Conservation (phyloP, 2,797 vertebrate species). For the Carapus acus region DNA sequence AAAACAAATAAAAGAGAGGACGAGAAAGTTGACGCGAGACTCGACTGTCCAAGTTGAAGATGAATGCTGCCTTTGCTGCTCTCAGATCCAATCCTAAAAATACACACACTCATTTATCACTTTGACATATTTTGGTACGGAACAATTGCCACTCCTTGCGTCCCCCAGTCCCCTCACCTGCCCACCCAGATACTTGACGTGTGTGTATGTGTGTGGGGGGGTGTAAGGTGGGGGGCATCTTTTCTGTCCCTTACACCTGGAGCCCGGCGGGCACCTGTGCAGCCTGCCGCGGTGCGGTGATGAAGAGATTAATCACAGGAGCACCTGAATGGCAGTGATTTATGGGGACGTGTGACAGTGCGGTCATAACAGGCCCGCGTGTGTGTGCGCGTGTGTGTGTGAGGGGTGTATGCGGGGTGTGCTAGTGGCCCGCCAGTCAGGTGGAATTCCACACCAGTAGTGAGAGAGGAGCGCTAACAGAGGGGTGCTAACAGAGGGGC, state of each 20-base stretch:
- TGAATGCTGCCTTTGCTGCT: conserved; percentile 26
- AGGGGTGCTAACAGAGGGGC: conserved; percentile 2
- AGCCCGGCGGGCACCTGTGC: conserved; percentile 54
- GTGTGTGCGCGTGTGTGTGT: too few relatives aligned
- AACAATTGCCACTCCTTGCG: conserved; percentile 58
- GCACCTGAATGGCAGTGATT: conserved; percentile 56
- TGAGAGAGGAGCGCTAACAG: too few relatives aligned
- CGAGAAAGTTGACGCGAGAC: too few relatives aligned
- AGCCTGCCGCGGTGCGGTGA: conserved; percentile 47
- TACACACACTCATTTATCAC: conserved; percentile 58
- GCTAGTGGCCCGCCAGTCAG: conserved; percentile 26
- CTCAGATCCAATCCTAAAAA: conserved; percentile 22
- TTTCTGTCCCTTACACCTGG: conserved; percentile 52
- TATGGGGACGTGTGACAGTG: conserved; percentile 52
- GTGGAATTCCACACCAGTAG: conserved; percentile 41
- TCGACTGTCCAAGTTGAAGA: too few relatives aligned
- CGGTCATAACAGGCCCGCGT: conserved; percentile 67
- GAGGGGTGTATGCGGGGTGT: conserved; percentile 49
- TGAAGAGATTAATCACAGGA: conserved; percentile 58
- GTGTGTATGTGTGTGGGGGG: too few relatives aligned
- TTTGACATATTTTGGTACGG: conserved; percentile 59
- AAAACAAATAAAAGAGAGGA: too few relatives aligned
- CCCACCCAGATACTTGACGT: too few relatives aligned
- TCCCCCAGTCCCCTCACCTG: conserved; percentile 35
- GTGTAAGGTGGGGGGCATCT: conserved; percentile 29